Base-by-base conservation (phyloP, 92 coral and sea anemone species). In the Bergia sp. region DNA sequence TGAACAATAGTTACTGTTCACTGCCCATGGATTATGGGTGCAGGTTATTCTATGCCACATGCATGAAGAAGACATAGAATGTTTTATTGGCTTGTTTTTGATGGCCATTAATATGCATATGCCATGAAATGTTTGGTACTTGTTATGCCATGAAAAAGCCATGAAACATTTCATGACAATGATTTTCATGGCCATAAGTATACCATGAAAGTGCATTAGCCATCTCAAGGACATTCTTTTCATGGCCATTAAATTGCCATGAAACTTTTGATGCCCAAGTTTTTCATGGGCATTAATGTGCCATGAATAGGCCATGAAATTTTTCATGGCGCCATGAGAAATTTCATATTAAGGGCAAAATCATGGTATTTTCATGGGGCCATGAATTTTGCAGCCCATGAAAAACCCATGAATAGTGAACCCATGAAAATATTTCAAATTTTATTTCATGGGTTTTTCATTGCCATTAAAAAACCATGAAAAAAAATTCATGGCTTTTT, bases 371-470 rank as follows among this genome's bases (percentile, higher is more conserved):
- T 79, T 79, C 4, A 79, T 79, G 83, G n/a, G 20, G 83, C 69
- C 67, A 79, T 79, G 83, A 79, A 79, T 79, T 53, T 79, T 11
- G 66, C 66, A 50, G 69, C 18, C 42, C 83, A 79, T 79, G 43
- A 79, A 79, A 79, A 79, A 79, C n/a, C 83, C 83, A 49, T 79
- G 83, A 79, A 49, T 50, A 79, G 53, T 47, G 53, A 79, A 76
- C 61, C 67, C 83, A 79, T 79, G 83, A 79, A 79, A 79, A 79
- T 47, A 47, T 47, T 36, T 47, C 83, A 8, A 47, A 21, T 11
- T 49, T 10, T 79, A 49, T 79, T 79, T 79, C 69, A 49, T 79
- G 83, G 66, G 83, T 21, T 79, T 79, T 79, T 79, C 44, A 50
- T 47, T 50, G 83, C 83, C 67, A 79, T 79, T 79, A 79, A 79